phyloP scores from a whole-genome alignment of 1,140 invertebrate species.

The Acromyrmex echinatior region DNA sequence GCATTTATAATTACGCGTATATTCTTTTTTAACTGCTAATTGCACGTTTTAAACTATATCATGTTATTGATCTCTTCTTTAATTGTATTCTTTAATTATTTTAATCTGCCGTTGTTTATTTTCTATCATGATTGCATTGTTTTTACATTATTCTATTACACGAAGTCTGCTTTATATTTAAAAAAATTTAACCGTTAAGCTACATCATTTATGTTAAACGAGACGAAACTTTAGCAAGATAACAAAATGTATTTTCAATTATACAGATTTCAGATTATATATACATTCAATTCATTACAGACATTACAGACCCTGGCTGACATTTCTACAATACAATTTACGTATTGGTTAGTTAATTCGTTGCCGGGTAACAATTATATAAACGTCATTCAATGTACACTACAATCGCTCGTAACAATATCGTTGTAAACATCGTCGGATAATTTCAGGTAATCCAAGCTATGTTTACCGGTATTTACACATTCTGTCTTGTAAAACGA shows the following conservation, averaged over 20 bases:
- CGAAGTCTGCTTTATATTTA: neutral
- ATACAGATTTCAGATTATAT: constrained; percentile 38
- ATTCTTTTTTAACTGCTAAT: constrained; percentile 6
- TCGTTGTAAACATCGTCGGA: constrained; percentile 35
- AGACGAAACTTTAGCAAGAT: neutral
- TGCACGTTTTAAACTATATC: neutral
- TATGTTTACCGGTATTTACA: constrained; percentile 8
- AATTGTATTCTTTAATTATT: neutral
- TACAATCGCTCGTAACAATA: constrained; percentile 18
- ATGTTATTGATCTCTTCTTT: neutral
- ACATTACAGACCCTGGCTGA: constrained; percentile 27
- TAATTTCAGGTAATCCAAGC: constrained; percentile 45
- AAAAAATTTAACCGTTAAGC: neutral
- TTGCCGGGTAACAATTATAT: constrained; percentile 51
- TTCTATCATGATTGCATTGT: neutral
- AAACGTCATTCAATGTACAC: constrained; percentile 24
- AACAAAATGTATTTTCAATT: constrained; percentile 12
- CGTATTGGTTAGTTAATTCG: constrained; percentile 61
- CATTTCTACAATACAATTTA: constrained; percentile 49
- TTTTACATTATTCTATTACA: neutral
- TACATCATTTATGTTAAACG: neutral
- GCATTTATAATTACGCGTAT: constrained; percentile 12
- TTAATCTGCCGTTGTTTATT: neutral
- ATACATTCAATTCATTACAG: constrained; percentile 29
- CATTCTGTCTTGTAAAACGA: constrained; percentile 16